Evolutionary conservation across 2,113 vertebrate species (phyloP), one percentile per base, ranked within the genome.

Genomic region (Lagopus muta): DNA sequence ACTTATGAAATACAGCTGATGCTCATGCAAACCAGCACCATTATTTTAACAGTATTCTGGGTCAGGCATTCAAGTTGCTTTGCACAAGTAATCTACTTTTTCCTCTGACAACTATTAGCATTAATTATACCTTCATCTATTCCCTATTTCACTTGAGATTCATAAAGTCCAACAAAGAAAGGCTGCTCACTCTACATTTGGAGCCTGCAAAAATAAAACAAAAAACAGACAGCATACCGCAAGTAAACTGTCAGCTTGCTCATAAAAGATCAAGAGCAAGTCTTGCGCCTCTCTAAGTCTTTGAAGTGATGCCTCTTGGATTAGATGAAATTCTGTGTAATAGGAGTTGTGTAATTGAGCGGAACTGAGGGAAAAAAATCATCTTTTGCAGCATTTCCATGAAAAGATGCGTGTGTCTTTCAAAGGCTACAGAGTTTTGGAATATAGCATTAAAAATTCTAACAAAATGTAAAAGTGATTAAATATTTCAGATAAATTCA

Each of bases 271-370:
- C 70, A 70, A 93, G 82, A 82, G 87, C 70, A 70, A 91, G 52
- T 65, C 89, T 96, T 90, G 79, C 5, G 76, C 73, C 67, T 93
- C 87, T 89, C n/a, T 36, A 78, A 93, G 61, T 22, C 92, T 96
- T 97, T 97, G 94, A 97, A 97, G 95, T 83, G 89, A 92, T 90
- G 94, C 91, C 94, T 94, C 71, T 84, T 96, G 94, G 94, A 94
- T 66, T 71, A 91, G 86, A 66, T 86, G 83, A 78, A 90, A 79
- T 83, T 89, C 72, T 66, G 36, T 66, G 70, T 66, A 96, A 94
- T 34, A 43, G 32, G 84, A 81, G 74, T 93, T 92, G 74, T 75
- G 88, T 66, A 96, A 96, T 54, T 89, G 89, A 94, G 91, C 2
- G 1, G 89, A 93, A 96, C 76, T 11, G 27, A 92, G 48, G 20